Evolutionary conservation across 2,888 invertebrate genomes (phyloP), one percentile per base, ranked within the genome.

Genomic region (Synergus laeviventris): DNA sequence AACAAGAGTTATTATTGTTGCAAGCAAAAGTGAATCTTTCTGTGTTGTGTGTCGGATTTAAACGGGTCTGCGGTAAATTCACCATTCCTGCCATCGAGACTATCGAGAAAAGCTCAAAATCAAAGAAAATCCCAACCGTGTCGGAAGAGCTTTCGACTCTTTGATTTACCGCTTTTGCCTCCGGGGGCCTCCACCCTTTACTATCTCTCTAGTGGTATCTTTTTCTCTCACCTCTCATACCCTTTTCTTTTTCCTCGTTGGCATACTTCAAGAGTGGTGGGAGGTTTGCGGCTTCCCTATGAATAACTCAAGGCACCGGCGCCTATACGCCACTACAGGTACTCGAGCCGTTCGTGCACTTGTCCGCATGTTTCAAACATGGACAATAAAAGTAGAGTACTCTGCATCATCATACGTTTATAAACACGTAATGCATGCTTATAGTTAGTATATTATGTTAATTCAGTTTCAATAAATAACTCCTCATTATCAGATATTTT

Each of bases 81-180:
- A 4, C n/a, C 70, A 70, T n/a, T 49, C 18, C 45, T 49, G 36
- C 36, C 36, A 70, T 70, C 45, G 70, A 31, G 74, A 59, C 74
- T 74, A 74, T 74, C 39, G 74, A 74, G 59, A 60, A 56, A 59
- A 74, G 74, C 59, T 74, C 74, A 60, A 74, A 59, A 31, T 74
- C 74, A 74, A 59, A 74, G 74, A 74, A 74, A 74, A 74, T 74
- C 74, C 74, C 74, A 42, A 60, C 74, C 54, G 36, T 60, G 59
- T 60, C 59, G 39, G 74, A 60, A 74, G 42, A 74, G 74, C 74
- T 74, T 74, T 60, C 59, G 74, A 39, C 59, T 74, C 42, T 74
- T 74, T 60, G 74, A 60, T 74, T 74, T 59, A 56, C 38, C 60
- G 74, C n/a, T 70, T 70, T 70, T 70, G 70, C 70, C 59, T 59